Evolutionary conservation across 2,888 invertebrate species (phyloP), one percentile per base, ranked within the genome.

Genomic region (Heptascelio sp.): DNA sequence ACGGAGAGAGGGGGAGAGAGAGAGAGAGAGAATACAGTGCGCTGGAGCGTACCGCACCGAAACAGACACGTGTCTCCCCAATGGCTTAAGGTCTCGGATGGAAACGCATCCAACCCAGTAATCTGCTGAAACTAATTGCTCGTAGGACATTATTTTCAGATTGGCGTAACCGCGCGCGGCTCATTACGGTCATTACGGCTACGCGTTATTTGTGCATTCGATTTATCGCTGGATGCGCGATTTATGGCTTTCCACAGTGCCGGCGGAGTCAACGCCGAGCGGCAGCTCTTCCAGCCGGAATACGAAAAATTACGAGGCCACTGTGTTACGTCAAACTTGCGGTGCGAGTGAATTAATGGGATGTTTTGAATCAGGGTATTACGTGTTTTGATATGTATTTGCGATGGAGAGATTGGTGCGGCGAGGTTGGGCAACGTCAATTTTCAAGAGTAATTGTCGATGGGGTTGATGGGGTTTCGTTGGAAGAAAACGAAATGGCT

Each of bases 141-240:
- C 79, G 79, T 76, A 71, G 83, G 79, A 83, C 83, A 80, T 83
- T 83, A 83, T 83, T 83, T 83, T 83, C 79, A 79, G 83, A 83
- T 83, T 72, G 83, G 76, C 79, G 75, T 60, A 79, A 80, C 83
- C 83, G 83, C 83, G 75, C 77, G 67, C 73, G 71, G 68, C 77
- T 82, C 82, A 82, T 82, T 82, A 82, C 81, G 76, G 72, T 67
- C 73, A 83, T 83, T 83, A 83, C 72, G 68, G 76, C 76, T 72
- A 68, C 72, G 83, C 83, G 80, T 83, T 80, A 80, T 83, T 80
- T 59, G 80, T 80, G 76, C 83, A 72, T 80, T 83, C 83, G 83
- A 83, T 83, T 83, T 83, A 83, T 83, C 83, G 83, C 71, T 67
- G 79, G 62, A 65, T 65, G 71, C 65, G 72, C 76, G 83, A 83